Percentiles rank a stretch among this genome's conserved stretches.
Evolutionary conservation across 2,888 invertebrate species (phyloP).

Genomic region (Scelioninae gen. 1): DNA sequence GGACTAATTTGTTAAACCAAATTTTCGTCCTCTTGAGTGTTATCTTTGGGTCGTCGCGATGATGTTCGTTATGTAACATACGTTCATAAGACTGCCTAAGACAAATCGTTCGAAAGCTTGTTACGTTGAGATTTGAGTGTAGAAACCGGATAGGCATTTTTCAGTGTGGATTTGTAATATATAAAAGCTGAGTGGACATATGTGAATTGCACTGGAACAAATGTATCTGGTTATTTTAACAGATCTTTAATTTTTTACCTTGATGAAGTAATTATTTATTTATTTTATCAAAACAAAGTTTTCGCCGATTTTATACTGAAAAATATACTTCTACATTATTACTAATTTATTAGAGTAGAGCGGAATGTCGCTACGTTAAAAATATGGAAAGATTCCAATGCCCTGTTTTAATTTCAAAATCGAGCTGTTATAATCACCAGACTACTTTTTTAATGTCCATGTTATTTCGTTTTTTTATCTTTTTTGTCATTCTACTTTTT

Average conservation of each 20-base stretch:
- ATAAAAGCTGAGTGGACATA: neutral
- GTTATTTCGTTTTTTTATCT: conserved; percentile 9
- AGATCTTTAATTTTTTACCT: neutral
- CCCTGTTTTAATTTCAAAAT: too few relatives aligned
- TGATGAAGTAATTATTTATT: neutral
- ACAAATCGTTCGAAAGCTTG: conserved; percentile 38
- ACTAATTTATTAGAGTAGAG: too few relatives aligned
- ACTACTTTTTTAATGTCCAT: too few relatives aligned
- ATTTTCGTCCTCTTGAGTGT: neutral
- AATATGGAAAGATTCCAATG: too few relatives aligned
- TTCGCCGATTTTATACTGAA: too few relatives aligned
- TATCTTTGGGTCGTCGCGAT: conserved; percentile 4
- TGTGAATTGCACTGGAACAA: conserved; percentile 4
- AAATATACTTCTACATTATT: too few relatives aligned
- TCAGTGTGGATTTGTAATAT: conserved; percentile 42
- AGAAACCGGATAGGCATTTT: conserved; percentile 33
- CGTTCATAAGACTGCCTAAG: conserved; percentile 59
- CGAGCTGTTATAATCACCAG: too few relatives aligned
- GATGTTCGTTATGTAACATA: conserved; percentile 43
- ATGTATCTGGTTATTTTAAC: neutral
- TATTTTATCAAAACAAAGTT: neutral
- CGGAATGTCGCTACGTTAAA: too few relatives aligned
- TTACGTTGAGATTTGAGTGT: conserved; percentile 19
- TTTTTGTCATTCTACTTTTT: conserved; percentile 1
- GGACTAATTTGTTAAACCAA: too few relatives aligned